Evolutionary conservation across 2,888 invertebrate species (phyloP).

Genomic region (Drosophila meridionalis): DNA sequence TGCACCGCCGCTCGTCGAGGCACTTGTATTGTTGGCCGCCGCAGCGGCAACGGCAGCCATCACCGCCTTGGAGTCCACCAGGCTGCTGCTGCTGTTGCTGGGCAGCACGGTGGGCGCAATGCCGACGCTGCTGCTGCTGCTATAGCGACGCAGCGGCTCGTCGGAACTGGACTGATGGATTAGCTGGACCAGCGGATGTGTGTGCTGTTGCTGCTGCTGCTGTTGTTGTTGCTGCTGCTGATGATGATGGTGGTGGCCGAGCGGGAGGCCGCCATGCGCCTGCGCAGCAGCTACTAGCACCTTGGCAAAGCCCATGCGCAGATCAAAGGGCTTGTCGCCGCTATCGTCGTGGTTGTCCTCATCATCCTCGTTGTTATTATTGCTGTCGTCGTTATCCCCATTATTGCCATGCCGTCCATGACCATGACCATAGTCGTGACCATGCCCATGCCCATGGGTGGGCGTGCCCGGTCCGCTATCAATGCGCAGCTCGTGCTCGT

Average conservation of each 20-base stretch:
- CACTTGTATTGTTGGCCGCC: constrained; percentile 66
- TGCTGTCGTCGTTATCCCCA: constrained; percentile 53
- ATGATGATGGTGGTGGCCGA: constrained; percentile 40
- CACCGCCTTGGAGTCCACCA: constrained; percentile 52
- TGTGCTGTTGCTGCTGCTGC: constrained; percentile 36
- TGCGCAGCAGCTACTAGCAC: constrained; percentile 69
- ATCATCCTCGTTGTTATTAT: constrained; percentile 57
- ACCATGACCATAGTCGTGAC: constrained; percentile 11
- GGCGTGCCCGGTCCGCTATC: constrained; percentile 71
- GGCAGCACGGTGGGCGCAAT: constrained; percentile 55
- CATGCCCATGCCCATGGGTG: constrained; percentile 31
- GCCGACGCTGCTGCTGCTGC: constrained; percentile 66
- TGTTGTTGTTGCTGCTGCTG: constrained; percentile 9
- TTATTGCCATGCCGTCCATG: constrained; percentile 57
- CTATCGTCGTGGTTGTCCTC: constrained; percentile 50
- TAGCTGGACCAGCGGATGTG: constrained; percentile 85
- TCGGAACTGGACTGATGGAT: constrained; percentile 55
- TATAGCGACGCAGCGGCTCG: constrained; percentile 76
- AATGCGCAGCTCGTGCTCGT: constrained; percentile 63
- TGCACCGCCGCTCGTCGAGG: constrained; percentile 58
- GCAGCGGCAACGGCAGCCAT: constrained; percentile 63
- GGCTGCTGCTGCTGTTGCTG: constrained; percentile 34
- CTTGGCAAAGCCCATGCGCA: constrained; percentile 82
- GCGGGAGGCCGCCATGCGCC: constrained; percentile 32
- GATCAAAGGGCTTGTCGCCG: constrained; percentile 82